Evolutionary conservation across 1,140 invertebrate genomes (phyloP), one percentile per base, ranked within the genome.

Genomic region (Drosophila mauritiana): DNA sequence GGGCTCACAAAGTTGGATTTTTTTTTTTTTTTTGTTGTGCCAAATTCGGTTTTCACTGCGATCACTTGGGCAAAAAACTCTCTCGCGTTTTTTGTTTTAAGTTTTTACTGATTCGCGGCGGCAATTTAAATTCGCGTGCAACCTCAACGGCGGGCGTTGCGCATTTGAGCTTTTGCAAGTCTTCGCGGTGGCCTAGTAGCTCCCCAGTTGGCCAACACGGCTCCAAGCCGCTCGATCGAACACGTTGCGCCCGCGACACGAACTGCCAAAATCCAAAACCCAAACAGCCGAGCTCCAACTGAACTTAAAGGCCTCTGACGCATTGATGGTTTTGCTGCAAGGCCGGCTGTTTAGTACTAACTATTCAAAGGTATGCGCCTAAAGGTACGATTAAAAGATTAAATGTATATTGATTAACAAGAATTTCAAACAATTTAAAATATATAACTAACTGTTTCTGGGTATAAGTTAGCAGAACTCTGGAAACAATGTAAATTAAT

Each of bases 1-100:
- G 45, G 59, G 64, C 55, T 53, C 58, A 56, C 67, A 68, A 13
- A 61, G 22, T 45, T 27, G 34, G n/a, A n/a, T 10, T n/a, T 22
- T 43, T 56, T 69, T 34, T 34, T 34, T 0, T 36, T n/a, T n/a
- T n/a, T 37, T 37, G 12, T 37, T 40, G 42, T 56, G 64, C 80
- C 63, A 61, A 88, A 81, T 89, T 76, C 72, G 78, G 70, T 80
- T 89, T 89, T 89, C 84, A 89, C 84, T 89, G 77, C 82, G 64
- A 80, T 48, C 39, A 62, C 55, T 54, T 62, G 6, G 6, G 45
- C 53, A 59, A 80, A 73, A 56, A 80, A 77, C 73, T 88, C 73
- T 89, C 80, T 83, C 72, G 76, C 56, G 59, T 17, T 27, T 22
- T 22, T 3, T 22, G 17, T 39, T 8, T 8, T 11, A 37, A n/a